Conservation (phyloP, 2,797 vertebrate species). For the Trichosurus vulpecula region DNA sequence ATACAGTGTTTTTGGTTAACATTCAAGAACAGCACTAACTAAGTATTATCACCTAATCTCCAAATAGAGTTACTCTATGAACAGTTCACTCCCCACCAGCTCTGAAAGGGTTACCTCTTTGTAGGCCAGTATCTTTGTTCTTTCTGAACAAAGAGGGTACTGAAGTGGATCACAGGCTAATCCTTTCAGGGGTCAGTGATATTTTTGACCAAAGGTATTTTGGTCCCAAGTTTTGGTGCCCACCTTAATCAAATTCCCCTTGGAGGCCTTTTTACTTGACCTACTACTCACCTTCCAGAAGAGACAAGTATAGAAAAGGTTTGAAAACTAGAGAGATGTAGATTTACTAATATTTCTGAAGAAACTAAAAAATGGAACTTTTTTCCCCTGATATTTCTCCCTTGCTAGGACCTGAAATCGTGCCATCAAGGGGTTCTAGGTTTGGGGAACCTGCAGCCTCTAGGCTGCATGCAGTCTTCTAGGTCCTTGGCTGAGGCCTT, state of each 20-base stretch:
- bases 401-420: background rate
- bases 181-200: background rate
- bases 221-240: too few species aligned
- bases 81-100: background rate
- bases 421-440: background rate
- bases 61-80: background rate
- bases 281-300: background rate
- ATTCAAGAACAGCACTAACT: background rate
- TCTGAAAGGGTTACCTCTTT: background rate
- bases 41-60: background rate
- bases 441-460: too few species aligned
- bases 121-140: background rate
- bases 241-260: background rate
- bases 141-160: background rate
- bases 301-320: background rate
- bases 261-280: background rate
- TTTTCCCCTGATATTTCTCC: background rate
- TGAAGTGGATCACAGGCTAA: too few species aligned
- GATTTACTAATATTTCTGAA: background rate
- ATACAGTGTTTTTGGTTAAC: background rate
- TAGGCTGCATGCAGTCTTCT: too few species aligned
- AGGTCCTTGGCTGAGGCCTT: too few species aligned
- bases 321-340: background rate
- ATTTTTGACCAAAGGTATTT: background rate
- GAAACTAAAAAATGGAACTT: background rate